A percentile compares a stretch with the other conserved stretches of the same genome.
phyloP scores from a whole-genome alignment of 2,888 invertebrate species.

The Drosophila sordidapex region DNA sequence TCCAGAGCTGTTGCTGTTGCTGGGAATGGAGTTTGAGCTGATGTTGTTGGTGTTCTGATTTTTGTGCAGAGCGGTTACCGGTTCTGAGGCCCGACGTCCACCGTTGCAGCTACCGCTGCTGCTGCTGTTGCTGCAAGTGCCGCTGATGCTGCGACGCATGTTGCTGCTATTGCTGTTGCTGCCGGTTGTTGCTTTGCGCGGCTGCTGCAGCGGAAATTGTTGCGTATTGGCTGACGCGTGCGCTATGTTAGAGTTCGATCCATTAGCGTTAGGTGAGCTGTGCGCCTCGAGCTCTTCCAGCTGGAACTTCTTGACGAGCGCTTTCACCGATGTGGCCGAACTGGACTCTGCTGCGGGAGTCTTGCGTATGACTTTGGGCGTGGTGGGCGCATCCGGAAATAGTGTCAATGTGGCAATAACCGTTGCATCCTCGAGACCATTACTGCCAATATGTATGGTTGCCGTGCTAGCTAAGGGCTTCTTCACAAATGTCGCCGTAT shows the following conservation, averaged over 20 bases:
- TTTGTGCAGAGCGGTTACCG: constrained; percentile 68
- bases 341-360: constrained; percentile 86
- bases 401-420: constrained; percentile 81
- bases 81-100: constrained; percentile 74
- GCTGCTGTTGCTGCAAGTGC: constrained; percentile 37
- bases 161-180: constrained; percentile 38
- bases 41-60: constrained; percentile 52
- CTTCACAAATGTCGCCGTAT: constrained; percentile 79
- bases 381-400: constrained; percentile 88
- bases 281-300: constrained; percentile 71
- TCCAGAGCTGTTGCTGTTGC: constrained; percentile 28
- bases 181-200: constrained; percentile 42
- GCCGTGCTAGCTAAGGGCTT: constrained; percentile 71
- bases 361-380: constrained; percentile 89
- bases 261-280: constrained; percentile 16
- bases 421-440: constrained; percentile 66
- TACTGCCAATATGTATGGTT: constrained; percentile 72
- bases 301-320: constrained; percentile 85
- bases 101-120: constrained; percentile 40
- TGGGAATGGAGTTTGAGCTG: constrained; percentile 22
- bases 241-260: constrained; percentile 18
- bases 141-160: constrained; percentile 38
- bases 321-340: constrained; percentile 85
- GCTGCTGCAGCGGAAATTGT: constrained; percentile 41
- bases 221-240: constrained; percentile 17